Evolutionary conservation across 2,113 vertebrate genomes (phyloP).

Genomic region (Pterocles orientalis): DNA sequence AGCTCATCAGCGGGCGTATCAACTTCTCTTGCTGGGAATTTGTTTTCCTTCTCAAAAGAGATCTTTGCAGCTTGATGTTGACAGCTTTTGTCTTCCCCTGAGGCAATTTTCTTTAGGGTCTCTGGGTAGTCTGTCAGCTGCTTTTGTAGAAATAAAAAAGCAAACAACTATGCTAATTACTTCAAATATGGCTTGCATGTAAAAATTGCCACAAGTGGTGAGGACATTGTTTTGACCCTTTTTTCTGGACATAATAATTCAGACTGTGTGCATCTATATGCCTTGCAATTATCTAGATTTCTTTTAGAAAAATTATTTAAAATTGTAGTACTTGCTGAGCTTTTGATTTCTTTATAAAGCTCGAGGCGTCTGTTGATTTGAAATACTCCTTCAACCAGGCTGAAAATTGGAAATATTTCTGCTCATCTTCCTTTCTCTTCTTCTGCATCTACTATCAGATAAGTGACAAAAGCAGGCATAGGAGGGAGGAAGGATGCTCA

Average conservation of each 20-base stretch:
- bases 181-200: neutral
- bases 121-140: slow-evolving; percentile 43
- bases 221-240: neutral
- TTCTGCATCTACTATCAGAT: neutral
- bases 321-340: neutral
- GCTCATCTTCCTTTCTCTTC: neutral
- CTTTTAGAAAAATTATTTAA: neutral
- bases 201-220: neutral
- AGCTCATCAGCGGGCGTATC: slow-evolving; percentile 24
- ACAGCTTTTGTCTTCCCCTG: slow-evolving; percentile 63
- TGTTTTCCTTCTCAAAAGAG: slow-evolving; percentile 60
- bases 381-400: neutral
- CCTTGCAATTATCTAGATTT: neutral
- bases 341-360: neutral
- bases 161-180: slow-evolving; percentile 42
- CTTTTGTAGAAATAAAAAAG: slow-evolving; percentile 55
- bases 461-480: neutral
- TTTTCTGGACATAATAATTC: neutral
- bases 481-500: neutral
- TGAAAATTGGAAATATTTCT: slow-evolving; percentile 9
- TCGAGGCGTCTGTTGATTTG: neutral
- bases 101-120: slow-evolving; percentile 51
- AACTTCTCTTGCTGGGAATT: slow-evolving; percentile 40
- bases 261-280: neutral
- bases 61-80: slow-evolving; percentile 58